Conservation (phyloP, 2,888 invertebrate species). For the Leptinotarsa rubiginosa region DNA sequence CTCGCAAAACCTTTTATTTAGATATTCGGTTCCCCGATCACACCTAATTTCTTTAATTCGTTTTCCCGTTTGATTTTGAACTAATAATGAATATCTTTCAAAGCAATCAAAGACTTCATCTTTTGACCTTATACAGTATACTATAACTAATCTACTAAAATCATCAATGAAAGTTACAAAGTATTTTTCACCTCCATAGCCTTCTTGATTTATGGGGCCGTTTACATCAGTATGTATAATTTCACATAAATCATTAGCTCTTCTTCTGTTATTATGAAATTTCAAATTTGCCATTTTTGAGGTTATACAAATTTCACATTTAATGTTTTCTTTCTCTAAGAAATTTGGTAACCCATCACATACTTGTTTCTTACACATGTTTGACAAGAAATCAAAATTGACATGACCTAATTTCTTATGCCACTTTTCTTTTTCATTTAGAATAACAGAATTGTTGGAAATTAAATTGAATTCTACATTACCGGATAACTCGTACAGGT, state of each 20-base stretch:
- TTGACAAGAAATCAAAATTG: slow-evolving; percentile 19
- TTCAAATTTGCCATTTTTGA: slow-evolving; percentile 28
- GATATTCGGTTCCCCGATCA: slow-evolving; percentile 23
- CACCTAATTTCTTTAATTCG: slow-evolving; percentile 19
- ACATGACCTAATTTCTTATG: slow-evolving; percentile 24
- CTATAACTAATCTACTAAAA: slow-evolving; percentile 32
- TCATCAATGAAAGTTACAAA: slow-evolving; percentile 38
- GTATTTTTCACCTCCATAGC: slow-evolving; percentile 12
- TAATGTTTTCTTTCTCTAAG: background rate
- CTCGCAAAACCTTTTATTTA: slow-evolving; percentile 9
- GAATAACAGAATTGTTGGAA: slow-evolving; percentile 6
- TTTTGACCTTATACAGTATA: slow-evolving; percentile 37
- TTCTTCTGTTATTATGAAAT: slow-evolving; percentile 23
- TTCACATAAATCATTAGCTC: slow-evolving; percentile 17
- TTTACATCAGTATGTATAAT: slow-evolving; percentile 22
- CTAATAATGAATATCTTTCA: slow-evolving; percentile 28
- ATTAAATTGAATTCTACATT: background rate
- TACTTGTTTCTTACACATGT: slow-evolving; percentile 10
- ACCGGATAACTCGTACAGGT: slow-evolving; percentile 4
- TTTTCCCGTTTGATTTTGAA: background rate
- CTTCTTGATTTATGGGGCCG: slow-evolving; percentile 12
- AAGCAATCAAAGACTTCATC: slow-evolving; percentile 35
- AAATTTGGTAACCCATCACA: slow-evolving; percentile 12
- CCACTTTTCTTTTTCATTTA: slow-evolving; percentile 22
- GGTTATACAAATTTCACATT: slow-evolving; percentile 24